phyloP scores from a whole-genome alignment of 2,888 invertebrate species.

The Trissoscelio sp. region DNA sequence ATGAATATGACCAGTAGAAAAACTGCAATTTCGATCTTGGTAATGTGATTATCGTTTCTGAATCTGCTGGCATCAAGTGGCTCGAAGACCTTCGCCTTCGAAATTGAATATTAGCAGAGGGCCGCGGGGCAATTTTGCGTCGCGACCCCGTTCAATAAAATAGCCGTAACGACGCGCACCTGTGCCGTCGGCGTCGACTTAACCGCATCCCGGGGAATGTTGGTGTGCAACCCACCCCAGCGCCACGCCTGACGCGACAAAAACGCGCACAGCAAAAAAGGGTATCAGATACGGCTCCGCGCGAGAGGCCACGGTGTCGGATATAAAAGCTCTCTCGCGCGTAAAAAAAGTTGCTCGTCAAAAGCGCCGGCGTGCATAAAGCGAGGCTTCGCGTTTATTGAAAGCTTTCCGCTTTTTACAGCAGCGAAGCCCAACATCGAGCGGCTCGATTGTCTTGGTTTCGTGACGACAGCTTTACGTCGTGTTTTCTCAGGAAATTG shows the following conservation, averaged over 20 bases:
- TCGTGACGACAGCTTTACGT: slow-evolving; percentile 49
- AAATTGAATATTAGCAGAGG: slow-evolving; percentile 55
- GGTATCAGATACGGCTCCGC: slow-evolving; percentile 37
- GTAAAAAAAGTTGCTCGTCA: slow-evolving; percentile 59
- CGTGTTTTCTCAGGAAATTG: slow-evolving; percentile 46
- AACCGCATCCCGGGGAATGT: slow-evolving; percentile 32
- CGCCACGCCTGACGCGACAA: slow-evolving; percentile 23
- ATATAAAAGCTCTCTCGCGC: slow-evolving; percentile 76
- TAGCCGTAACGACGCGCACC: slow-evolving; percentile 32
- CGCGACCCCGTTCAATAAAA: slow-evolving; percentile 33
- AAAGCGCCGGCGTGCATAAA: slow-evolving; percentile 54
- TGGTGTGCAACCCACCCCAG: background rate
- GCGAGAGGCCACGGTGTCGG: slow-evolving; percentile 69
- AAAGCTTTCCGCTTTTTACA: slow-evolving; percentile 72
- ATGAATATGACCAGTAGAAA: too few species aligned
- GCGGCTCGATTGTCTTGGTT: slow-evolving; percentile 40
- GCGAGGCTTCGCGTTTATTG: slow-evolving; percentile 74
- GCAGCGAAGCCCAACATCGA: slow-evolving; percentile 70
- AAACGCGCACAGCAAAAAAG: slow-evolving; percentile 28
- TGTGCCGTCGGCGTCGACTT: slow-evolving; percentile 38
- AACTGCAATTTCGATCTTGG: too few species aligned
- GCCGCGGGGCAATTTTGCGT: slow-evolving; percentile 21
- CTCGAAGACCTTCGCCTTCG: slow-evolving; percentile 37
- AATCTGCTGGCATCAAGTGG: slow-evolving; percentile 66
- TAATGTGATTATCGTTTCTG: background rate